A percentile compares a stretch with the other conserved stretches of the same genome.
Conservation (phyloP, 2,113 vertebrate species). For the Narcine bancroftii region DNA sequence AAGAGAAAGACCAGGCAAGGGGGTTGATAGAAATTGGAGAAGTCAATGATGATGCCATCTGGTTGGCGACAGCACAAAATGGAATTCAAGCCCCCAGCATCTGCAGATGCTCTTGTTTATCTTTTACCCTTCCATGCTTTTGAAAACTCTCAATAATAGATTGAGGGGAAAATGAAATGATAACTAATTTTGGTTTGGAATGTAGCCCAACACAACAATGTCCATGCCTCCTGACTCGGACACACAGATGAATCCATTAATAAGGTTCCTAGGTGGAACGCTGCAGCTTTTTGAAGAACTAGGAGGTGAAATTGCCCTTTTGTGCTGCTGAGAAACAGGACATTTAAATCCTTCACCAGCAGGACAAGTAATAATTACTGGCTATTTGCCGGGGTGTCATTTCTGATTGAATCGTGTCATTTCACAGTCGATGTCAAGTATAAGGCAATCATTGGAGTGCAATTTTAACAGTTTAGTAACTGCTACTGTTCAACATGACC, state of each 20-base stretch:
- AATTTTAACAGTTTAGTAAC: not conserved
- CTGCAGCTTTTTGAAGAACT: not conserved
- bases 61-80: too few relatives aligned
- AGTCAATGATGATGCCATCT: too few relatives aligned
- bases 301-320: not conserved
- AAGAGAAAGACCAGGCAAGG: too few relatives aligned
- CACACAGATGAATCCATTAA: too few relatives aligned
- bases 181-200: not conserved
- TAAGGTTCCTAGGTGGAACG: not conserved
- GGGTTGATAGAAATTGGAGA: too few relatives aligned
- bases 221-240: not conserved
- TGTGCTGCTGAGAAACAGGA: not conserved
- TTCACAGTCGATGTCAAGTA: not conserved
- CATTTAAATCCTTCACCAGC: not conserved
- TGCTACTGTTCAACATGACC: not conserved
- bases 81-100: too few relatives aligned
- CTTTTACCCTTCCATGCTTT: not conserved
- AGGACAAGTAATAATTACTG: not conserved
- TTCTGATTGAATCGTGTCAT: not conserved
- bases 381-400: not conserved
- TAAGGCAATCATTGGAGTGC: not conserved
- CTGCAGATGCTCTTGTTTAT: too few relatives aligned
- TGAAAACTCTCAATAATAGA: not conserved
- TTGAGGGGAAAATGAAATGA: not conserved
- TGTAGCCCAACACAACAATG: not conserved